Percentiles rank a stretch among this genome's conserved stretches.
These are phyloP conservation scores for Picathartes gymnocephalus DNA, from an alignment of 2,113 vertebrate species.

Conservation along the genomic window DNA sequence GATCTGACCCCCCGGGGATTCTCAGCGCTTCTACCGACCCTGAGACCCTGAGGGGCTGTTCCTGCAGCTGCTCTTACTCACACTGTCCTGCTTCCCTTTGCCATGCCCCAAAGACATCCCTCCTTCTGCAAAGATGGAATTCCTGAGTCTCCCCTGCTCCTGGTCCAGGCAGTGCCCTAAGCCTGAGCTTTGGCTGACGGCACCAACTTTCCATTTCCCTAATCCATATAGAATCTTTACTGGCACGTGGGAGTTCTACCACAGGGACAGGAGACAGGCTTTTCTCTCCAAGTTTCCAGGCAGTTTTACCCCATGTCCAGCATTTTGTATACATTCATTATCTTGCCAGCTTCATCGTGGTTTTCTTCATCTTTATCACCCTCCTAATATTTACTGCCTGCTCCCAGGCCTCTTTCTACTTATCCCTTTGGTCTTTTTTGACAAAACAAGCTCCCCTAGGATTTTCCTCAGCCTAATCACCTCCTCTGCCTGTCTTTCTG, in stretches of 20 bases:
- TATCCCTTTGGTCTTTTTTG: not conserved
- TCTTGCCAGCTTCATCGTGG: not conserved
- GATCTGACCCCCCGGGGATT: not conserved
- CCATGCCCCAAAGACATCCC: not conserved
- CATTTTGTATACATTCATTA: not conserved
- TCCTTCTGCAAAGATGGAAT: not conserved
- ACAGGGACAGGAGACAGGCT: not conserved
- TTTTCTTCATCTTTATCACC: not conserved
- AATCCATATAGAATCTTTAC: not conserved
- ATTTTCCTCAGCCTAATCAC: not conserved
- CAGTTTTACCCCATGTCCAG: not conserved
- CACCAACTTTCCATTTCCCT: not conserved
- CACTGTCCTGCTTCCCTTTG: fast-evolving
- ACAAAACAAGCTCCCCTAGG: not conserved
- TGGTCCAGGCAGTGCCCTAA: not conserved
- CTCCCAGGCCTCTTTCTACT: not conserved
- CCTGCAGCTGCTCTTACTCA: not conserved
- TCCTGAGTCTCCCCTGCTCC: not conserved
- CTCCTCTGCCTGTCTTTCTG: not conserved
- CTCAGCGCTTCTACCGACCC: not conserved
- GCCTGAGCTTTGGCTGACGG: not conserved
- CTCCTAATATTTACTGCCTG: not conserved
- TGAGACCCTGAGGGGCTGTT: not conserved
- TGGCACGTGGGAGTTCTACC: not conserved
- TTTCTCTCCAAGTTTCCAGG: not conserved